Base-by-base conservation (phyloP, 2,888 invertebrate species). In the Agelastica alni region DNA sequence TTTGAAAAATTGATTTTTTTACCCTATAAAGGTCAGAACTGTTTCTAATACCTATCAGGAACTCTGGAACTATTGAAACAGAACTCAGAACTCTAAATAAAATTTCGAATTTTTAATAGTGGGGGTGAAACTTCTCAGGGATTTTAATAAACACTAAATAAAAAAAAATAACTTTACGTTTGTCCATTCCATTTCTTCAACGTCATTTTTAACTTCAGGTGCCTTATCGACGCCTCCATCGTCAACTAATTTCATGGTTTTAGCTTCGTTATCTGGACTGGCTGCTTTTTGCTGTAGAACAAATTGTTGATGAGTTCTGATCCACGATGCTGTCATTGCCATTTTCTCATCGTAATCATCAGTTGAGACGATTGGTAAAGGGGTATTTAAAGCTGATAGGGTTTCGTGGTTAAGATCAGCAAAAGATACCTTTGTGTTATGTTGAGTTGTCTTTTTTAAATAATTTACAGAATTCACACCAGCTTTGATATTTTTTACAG, bases 171-270 rank as follows among this genome's bases (percentile, higher is more conserved):
- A 14, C 52, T 56, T 53, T 52, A 61, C 65, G 56, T 62, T 53
- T 28, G 54, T 52, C 65, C 65, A 65, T 9, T 65, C 65, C 65
- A 65, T 65, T 32, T 61, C 60, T 34, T 62, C 60, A 28, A 18
- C 34, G 13, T 39, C 42, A 48, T 53, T 39, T 1, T 28, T 37
- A 7, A 39, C 2, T 26, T 49, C 18, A 20, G 37, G 14, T 32
- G 13, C 9, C 12, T 13, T 7, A 22, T 46, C 26, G n/a, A 12
- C 16, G 31, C 2, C 16, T 3, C 6, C n/a, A n/a, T 34, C 34
- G 7, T 7, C 4, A 34, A 34, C 16, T 16, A 13, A 13, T 13
- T 32, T 13, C 14, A 5, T 12, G 14, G 31, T n/a, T n/a, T n/a
- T n/a, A n/a, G n/a, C n/a, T n/a, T n/a, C n/a, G n/a, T n/a, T n/a